A percentile compares a stretch with the other conserved stretches of the same genome.
phyloP scores from a whole-genome alignment of 2,113 vertebrate species.

The Podarcis cretensis region DNA sequence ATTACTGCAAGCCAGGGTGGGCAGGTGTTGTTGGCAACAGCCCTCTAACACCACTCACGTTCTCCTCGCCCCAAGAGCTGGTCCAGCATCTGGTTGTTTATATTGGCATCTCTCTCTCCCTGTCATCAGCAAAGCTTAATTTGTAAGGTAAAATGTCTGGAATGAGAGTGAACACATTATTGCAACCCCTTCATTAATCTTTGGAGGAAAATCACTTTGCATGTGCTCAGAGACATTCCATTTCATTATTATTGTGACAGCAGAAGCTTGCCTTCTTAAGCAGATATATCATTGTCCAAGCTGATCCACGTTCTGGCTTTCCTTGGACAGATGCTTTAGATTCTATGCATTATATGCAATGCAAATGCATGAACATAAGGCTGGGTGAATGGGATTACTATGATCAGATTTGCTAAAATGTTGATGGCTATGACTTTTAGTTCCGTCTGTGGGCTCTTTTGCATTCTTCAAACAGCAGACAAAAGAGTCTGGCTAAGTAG shows the following conservation, averaged over 20 bases:
- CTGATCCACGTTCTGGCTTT: neutral
- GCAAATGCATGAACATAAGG: neutral
- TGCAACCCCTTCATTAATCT: neutral
- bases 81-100: too few relatives aligned
- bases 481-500: neutral
- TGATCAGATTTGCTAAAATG: neutral
- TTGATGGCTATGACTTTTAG: neutral
- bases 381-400: neutral
- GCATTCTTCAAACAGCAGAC: neutral
- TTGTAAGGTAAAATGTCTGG: neutral
- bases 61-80: neutral
- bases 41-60: neutral
- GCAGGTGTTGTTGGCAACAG: neutral
- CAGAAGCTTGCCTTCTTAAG: neutral
- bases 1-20: too few relatives aligned
- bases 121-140: neutral
- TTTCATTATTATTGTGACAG: neutral
- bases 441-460: neutral
- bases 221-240: neutral
- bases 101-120: too few relatives aligned
- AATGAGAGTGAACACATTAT: too few relatives aligned
- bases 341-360: neutral
- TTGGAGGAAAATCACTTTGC: neutral
- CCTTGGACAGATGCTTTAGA: neutral
- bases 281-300: neutral